Conservation (phyloP, 2,797 vertebrate species). For the Manis pentadactyla region DNA sequence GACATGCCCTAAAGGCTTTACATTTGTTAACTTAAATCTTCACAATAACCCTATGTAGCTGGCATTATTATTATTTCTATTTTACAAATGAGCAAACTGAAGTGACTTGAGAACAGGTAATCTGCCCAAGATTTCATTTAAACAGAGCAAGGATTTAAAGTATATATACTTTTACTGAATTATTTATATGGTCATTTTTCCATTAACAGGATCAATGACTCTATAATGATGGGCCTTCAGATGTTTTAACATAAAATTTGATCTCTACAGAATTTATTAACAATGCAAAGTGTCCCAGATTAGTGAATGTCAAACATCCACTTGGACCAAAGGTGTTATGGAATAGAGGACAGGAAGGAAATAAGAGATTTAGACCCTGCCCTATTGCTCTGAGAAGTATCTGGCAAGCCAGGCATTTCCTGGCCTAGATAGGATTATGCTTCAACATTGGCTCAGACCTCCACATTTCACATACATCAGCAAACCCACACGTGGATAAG, state of each 20-base stretch:
- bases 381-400: conserved; percentile 56
- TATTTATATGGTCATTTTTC: background rate
- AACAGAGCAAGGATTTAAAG: background rate
- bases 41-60: background rate
- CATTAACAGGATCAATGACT: background rate
- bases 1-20: background rate
- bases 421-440: conserved; percentile 54
- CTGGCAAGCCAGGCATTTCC: conserved; percentile 71
- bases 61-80: background rate
- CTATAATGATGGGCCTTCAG: background rate
- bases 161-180: background rate
- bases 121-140: background rate
- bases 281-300: conserved; percentile 41
- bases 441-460: background rate
- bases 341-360: conserved; percentile 66
- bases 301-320: conserved; percentile 38
- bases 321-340: conserved; percentile 16
- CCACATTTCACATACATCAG: conserved; percentile 43
- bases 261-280: conserved; percentile 8
- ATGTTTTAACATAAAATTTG: background rate
- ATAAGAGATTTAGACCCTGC: conserved; percentile 42
- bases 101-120: background rate
- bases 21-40: background rate
- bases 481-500: conserved; percentile 38
- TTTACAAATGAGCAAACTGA: background rate